These are phyloP conservation scores for Eupithecia tripunctaria DNA, from an alignment of 2,888 invertebrate species.

Conservation along the genomic window DNA sequence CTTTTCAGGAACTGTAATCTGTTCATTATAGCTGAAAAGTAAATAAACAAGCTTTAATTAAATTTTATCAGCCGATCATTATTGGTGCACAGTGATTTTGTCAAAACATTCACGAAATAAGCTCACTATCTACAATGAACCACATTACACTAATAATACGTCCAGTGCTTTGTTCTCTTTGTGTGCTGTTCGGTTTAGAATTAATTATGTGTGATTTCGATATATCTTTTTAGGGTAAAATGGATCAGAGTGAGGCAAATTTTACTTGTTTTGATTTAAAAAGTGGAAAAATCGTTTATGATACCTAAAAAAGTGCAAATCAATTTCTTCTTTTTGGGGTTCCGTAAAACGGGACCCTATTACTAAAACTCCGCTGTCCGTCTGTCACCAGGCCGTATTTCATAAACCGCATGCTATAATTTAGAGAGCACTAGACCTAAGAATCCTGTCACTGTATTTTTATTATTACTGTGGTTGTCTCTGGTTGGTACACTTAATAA, in stretches of 20 bases:
- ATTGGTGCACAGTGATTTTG: conserved; percentile 31
- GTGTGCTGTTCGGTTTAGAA: not conserved
- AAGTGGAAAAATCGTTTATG: not conserved
- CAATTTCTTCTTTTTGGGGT: too few species aligned
- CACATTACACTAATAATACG: not conserved
- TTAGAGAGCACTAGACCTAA: too few species aligned
- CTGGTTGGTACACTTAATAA: too few species aligned
- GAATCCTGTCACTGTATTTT: too few species aligned
- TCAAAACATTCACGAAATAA: conserved; percentile 37
- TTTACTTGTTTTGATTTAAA: not conserved
- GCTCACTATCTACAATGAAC: conserved; percentile 14
- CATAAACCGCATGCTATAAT: too few species aligned
- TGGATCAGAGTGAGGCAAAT: too few species aligned
- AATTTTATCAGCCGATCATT: conserved; percentile 20
- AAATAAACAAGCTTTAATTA: conserved; percentile 15
- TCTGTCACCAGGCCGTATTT: too few species aligned
- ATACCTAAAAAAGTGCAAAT: not conserved
- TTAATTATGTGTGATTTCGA: not conserved
- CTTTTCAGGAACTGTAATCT: not conserved
- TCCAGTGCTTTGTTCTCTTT: not conserved
- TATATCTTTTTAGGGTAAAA: not conserved
- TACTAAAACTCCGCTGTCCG: too few species aligned
- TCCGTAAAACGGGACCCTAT: too few species aligned
- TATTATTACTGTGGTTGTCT: too few species aligned
- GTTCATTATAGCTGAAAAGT: conserved; percentile 1